phyloP scores from a whole-genome alignment of 2,888 invertebrate genomes.

The Coelinius sp. region DNA sequence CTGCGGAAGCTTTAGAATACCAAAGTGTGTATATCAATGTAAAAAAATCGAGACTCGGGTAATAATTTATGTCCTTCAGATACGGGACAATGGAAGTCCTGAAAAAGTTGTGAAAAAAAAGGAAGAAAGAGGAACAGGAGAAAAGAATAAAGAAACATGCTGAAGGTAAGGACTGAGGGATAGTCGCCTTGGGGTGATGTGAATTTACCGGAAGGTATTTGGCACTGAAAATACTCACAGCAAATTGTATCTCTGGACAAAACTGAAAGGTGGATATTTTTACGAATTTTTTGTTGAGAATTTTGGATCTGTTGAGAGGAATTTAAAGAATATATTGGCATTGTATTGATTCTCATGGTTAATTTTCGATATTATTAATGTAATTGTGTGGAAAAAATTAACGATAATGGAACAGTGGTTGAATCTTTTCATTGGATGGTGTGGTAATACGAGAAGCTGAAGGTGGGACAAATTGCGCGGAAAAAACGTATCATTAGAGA shows the following conservation, averaged over 20 bases:
- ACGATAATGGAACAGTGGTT: not conserved
- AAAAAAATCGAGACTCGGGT: conserved; percentile 31
- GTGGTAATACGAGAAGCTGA: conserved; percentile 12
- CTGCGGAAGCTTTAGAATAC: conserved; percentile 19
- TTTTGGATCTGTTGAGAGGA: no score
- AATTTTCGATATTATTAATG: not conserved
- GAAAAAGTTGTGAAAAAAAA: conserved; percentile 2
- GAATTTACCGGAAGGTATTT: conserved; percentile 23
- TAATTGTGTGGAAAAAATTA: no score
- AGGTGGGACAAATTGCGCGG: conserved; percentile 4
- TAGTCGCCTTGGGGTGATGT: conserved; percentile 16
- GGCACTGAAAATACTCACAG: conserved; percentile 17
- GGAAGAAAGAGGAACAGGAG: not conserved
- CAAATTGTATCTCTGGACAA: conserved; percentile 1
- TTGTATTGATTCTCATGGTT: not conserved
- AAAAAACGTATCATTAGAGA: conserved; percentile 43
- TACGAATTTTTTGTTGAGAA: no score
- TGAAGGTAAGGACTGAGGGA: conserved; percentile 25
- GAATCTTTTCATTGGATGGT: not conserved
- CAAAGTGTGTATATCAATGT: conserved; percentile 29
- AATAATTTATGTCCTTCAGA: conserved; percentile 28
- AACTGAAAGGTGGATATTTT: conserved; percentile 4
- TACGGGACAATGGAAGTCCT: conserved; percentile 16
- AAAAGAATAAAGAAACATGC: conserved; percentile 10
- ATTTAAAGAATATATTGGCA: not conserved